Percentiles rank a stretch among this genome's conserved stretches.
Evolutionary conservation across 2,113 vertebrate species (phyloP).

Genomic region (Pelecanus crispus): DNA sequence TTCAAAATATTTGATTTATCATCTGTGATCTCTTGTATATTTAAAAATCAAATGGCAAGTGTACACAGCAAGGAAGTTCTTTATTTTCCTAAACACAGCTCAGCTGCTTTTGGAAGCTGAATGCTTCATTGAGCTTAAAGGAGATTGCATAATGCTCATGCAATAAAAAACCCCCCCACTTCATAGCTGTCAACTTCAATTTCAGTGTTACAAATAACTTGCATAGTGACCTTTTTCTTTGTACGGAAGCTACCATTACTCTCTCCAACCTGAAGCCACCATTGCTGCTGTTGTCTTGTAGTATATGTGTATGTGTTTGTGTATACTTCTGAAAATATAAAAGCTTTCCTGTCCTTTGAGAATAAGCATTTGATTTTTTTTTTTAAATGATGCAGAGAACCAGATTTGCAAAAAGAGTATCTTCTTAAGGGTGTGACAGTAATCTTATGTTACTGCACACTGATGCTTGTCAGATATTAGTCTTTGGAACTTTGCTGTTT

Average conservation of each 20-base stretch:
- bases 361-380: not conserved
- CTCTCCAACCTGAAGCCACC: not conserved
- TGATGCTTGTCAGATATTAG: not conserved
- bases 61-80: slow-evolving; percentile 58
- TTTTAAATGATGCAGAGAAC: not conserved
- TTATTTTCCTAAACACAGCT: slow-evolving; percentile 57
- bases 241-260: not conserved
- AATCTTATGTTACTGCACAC: not conserved
- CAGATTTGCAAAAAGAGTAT: not conserved
- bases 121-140: slow-evolving; percentile 60
- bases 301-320: not conserved
- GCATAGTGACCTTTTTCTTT: slow-evolving; percentile 35
- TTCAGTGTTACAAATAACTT: slow-evolving; percentile 57
- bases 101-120: slow-evolving; percentile 4
- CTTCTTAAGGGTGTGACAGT: not conserved
- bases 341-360: not conserved
- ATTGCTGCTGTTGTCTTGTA: slow-evolving; percentile 8
- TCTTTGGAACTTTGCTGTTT: not conserved
- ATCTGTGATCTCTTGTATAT: slow-evolving; percentile 33
- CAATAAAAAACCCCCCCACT: too few relatives aligned
- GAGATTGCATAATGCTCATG: slow-evolving; percentile 65
- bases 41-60: slow-evolving; percentile 47
- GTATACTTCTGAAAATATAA: slow-evolving; percentile 8
- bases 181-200: slow-evolving; percentile 36
- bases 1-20: slow-evolving; percentile 18